Conservation (phyloP, 2,113 vertebrate genomes). For the Corydoras maculifer region DNA sequence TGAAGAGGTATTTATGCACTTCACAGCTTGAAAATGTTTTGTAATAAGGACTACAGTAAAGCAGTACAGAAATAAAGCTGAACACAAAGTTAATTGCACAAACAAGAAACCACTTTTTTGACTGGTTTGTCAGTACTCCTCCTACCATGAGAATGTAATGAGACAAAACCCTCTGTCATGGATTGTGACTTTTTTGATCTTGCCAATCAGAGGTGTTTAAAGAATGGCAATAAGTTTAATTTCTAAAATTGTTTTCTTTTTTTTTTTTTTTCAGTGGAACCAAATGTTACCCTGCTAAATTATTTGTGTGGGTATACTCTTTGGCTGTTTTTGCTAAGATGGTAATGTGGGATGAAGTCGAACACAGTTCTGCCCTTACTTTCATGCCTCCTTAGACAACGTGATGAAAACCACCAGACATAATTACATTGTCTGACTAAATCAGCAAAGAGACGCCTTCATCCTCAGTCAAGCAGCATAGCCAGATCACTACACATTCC, state of each 20-base stretch:
- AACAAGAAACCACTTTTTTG: too few relatives aligned
- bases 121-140: too few relatives aligned
- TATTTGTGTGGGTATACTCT: neutral
- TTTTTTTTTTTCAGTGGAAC: neutral
- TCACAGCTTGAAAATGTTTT: too few relatives aligned
- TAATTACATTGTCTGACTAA: constrained; percentile 61
- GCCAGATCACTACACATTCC: constrained; percentile 38
- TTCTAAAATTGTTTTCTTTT: neutral
- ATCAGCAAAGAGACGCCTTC: constrained; percentile 55
- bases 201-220: too few relatives aligned
- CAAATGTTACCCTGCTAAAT: neutral
- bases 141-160: too few relatives aligned
- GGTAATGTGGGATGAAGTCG: constrained; percentile 37
- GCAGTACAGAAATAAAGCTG: too few relatives aligned
- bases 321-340: constrained; percentile 27
- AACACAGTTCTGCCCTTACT: constrained; percentile 26
- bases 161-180: too few relatives aligned
- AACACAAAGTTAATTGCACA: too few relatives aligned
- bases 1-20: too few relatives aligned
- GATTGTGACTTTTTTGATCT: too few relatives aligned
- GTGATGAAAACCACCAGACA: constrained; percentile 51
- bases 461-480: constrained; percentile 33
- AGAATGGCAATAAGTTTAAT: neutral
- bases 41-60: too few relatives aligned
- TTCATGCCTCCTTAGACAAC: constrained; percentile 38